phyloP scores from a whole-genome alignment of 1,140 invertebrate species.

The Nephotettix cincticeps region DNA sequence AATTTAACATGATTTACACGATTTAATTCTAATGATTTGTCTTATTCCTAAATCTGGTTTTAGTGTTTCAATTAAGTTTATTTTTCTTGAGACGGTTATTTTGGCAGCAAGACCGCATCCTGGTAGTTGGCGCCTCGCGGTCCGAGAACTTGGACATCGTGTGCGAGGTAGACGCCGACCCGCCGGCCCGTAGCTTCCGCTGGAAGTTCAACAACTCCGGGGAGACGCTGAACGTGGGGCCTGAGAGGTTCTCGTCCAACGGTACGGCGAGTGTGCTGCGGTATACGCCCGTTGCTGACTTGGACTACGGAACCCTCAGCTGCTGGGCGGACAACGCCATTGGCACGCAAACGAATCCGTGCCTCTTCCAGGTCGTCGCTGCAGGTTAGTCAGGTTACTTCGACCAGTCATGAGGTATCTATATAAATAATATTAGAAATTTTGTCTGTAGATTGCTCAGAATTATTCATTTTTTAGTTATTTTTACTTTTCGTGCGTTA shows the following conservation, averaged over 20 bases:
- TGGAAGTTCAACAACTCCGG: constrained; percentile 92
- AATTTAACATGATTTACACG: too few species aligned
- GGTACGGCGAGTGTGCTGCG: constrained; percentile 53
- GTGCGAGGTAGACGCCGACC: constrained; percentile 86
- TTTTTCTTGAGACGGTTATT: too few species aligned
- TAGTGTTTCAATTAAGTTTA: too few species aligned
- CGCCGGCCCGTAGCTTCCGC: constrained; percentile 76
- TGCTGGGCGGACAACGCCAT: constrained; percentile 77
- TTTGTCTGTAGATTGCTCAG: too few species aligned
- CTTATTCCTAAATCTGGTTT: too few species aligned
- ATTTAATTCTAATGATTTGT: too few species aligned
- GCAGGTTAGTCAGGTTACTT: constrained; percentile 63
- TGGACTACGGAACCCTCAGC: constrained; percentile 73
- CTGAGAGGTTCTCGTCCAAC: constrained; percentile 60
- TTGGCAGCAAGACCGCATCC: constrained; percentile 71
- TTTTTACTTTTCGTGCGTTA: too few species aligned
- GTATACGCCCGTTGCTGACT: constrained; percentile 53
- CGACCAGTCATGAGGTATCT: too few species aligned
- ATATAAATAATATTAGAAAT: too few species aligned
- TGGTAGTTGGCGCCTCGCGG: constrained; percentile 79
- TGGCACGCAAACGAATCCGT: constrained; percentile 70
- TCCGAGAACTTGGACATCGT: constrained; percentile 79
- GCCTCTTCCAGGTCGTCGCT: constrained; percentile 75
- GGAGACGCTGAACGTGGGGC: constrained; percentile 74
- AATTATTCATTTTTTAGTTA: too few species aligned